Conservation (phyloP, 2,797 vertebrate genomes). For the Lerista edwardsae region DNA sequence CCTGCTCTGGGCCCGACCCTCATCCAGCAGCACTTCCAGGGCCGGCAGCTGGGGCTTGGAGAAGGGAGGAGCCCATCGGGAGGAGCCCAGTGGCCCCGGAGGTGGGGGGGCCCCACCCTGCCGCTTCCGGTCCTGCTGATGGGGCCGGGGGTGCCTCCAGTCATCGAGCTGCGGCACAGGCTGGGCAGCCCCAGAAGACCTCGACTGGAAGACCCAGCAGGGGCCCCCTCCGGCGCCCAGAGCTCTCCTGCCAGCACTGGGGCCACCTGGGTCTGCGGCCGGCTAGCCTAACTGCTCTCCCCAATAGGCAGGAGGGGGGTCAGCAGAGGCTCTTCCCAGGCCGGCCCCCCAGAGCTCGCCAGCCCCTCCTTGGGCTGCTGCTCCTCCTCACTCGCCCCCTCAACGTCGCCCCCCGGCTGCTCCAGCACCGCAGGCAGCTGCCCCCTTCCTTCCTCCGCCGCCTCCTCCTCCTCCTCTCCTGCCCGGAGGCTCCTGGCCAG, state of each 20-base stretch:
- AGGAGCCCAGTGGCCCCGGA: neutral
- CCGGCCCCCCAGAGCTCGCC: neutral
- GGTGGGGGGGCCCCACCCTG: neutral
- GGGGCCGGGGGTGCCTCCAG: too few species aligned
- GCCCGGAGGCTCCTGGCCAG: neutral
- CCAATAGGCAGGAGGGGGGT: neutral
- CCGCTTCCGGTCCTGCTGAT: neutral
- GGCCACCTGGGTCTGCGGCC: neutral
- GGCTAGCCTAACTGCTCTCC: neutral
- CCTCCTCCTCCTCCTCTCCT: neutral
- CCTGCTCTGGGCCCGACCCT: too few species aligned
- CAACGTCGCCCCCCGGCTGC: neutral
- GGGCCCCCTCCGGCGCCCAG: too few species aligned
- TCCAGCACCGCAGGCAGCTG: constrained; percentile 1
- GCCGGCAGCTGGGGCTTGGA: neutral
- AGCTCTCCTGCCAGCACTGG: neutral
- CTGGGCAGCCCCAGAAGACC: too few species aligned
- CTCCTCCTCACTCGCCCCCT: neutral
- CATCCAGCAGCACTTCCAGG: neutral
- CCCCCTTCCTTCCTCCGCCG: constrained; percentile 3
- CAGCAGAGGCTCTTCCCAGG: neutral
- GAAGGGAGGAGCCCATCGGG: too few species aligned
- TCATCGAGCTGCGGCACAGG: neutral
- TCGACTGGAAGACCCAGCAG: too few species aligned
- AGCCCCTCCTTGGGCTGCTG: neutral